Evolutionary conservation across 2,888 invertebrate species (phyloP), one percentile per base, ranked within the genome.

Genomic region (Cheiracanthium punctorium): DNA sequence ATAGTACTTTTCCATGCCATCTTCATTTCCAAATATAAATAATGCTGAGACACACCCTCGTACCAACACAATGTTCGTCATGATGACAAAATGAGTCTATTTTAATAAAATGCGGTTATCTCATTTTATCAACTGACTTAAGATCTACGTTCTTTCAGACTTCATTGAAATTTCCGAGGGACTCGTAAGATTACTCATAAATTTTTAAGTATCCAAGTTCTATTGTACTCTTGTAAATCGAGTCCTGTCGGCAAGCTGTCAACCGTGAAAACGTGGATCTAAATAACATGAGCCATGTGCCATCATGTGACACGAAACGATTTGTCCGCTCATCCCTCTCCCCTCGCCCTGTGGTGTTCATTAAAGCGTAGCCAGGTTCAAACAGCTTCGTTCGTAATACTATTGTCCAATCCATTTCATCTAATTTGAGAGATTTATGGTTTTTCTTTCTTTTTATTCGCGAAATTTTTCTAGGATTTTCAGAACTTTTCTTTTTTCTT

Each of bases 211-310:
- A 48, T 48, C 43, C 43, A 17, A 48, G 10, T 48, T 48, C 43
- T 17, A 48, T 48, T 48, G 43, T 58, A 58, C 12, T 20, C 58
- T 58, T 58, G 58, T 58, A 58, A 58, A 24, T 58, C 7, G 58
- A 58, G 58, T 58, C 58, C 24, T 58, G 58, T 24, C 58, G 58
- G 58, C 24, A 58, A 12, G 20, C 58, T 58, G 20, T 58, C 58
- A 58, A 58, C 58, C 58, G 58, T 58, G 58, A 58, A 58, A 58
- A 58, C 58, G 58, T 58, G 24, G 58, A 24, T 58, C 58, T 58
- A 58, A 58, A 58, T 58, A 24, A 58, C 20, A 58, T 58, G 24
- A 58, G 58, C 58, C 58, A 58, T 58, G 58, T 58, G 58, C 58
- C 58, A 20, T 58, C 58, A 58, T 58, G 58, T 58, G 58, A 58